These are phyloP conservation scores for Turdus rufiventris DNA, from an alignment of 2,113 vertebrate genomes.

Conservation along the genomic window DNA sequence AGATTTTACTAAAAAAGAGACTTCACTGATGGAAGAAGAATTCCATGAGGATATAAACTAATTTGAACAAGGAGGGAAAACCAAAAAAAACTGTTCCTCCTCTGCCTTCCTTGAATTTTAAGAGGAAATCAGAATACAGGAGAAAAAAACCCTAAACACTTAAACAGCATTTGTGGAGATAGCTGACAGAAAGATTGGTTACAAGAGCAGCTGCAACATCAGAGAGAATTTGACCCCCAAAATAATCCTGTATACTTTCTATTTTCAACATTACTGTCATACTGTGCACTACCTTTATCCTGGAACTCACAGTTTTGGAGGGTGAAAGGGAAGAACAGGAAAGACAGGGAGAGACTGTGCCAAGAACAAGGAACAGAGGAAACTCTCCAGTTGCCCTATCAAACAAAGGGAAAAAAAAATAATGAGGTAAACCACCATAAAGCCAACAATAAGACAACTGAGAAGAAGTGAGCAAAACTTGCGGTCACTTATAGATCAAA, in stretches of 20 bases:
- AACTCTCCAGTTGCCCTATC: not conserved
- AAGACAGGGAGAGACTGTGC: not conserved
- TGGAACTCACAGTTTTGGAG: not conserved
- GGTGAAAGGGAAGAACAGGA: not conserved
- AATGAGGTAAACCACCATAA: not conserved
- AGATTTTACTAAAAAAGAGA: not conserved
- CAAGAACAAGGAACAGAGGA: not conserved
- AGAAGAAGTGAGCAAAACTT: not conserved
- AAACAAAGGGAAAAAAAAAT: not conserved
- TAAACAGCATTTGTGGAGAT: not conserved
- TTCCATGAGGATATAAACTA: not conserved
- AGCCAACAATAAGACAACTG: not conserved
- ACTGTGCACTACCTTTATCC: not conserved
- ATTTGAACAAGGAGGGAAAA: not conserved
- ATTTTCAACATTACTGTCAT: not conserved
- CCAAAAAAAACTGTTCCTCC: not conserved
- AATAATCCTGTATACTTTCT: not conserved
- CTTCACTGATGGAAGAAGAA: not conserved
- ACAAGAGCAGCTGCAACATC: not conserved
- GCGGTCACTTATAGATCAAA: not conserved
- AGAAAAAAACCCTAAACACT: not conserved
- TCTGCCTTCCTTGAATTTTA: not conserved
- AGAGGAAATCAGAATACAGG: not conserved
- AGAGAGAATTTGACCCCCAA: not conserved
- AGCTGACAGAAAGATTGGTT: not conserved